Percentiles rank a stretch among this genome's conserved stretches.
Evolutionary conservation across 2,113 vertebrate genomes (phyloP).

Genomic region (Ictalurus punctatus): DNA sequence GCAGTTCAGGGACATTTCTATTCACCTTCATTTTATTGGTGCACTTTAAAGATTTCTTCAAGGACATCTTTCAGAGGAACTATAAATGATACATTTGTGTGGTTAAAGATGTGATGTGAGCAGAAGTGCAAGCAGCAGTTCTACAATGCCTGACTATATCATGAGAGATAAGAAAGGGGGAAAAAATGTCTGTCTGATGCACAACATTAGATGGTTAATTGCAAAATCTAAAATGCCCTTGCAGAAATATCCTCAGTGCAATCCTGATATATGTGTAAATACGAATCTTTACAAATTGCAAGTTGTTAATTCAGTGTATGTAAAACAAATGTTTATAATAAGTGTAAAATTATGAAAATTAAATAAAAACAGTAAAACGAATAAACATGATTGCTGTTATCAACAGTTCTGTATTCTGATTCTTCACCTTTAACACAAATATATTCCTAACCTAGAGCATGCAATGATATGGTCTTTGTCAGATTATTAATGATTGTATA

Average conservation of each 20-base stretch:
- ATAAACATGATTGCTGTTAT: background rate
- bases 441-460: background rate
- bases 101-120: constrained; percentile 34
- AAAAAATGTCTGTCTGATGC: background rate
- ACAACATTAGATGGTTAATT: background rate
- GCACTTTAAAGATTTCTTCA: constrained; percentile 15
- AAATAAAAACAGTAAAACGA: constrained; percentile 10
- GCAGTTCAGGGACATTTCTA: background rate
- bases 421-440: background rate
- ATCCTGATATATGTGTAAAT: background rate
- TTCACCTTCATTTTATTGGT: constrained; percentile 10
- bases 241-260: background rate
- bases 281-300: background rate
- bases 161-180: constrained; percentile 16
- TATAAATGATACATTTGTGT: constrained; percentile 45
- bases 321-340: constrained; percentile 13
- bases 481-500: background rate
- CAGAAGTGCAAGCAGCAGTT: background rate
- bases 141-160: background rate
- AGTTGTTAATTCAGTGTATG: background rate
- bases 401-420: background rate
- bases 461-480: background rate
- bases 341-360: background rate
- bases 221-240: background rate
- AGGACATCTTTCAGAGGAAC: constrained; percentile 6